A percentile compares a stretch with the other conserved stretches of the same genome.
Conservation (phyloP, 64 coral and sea anemone genomes). For the Stichodactyla mertensii region DNA sequence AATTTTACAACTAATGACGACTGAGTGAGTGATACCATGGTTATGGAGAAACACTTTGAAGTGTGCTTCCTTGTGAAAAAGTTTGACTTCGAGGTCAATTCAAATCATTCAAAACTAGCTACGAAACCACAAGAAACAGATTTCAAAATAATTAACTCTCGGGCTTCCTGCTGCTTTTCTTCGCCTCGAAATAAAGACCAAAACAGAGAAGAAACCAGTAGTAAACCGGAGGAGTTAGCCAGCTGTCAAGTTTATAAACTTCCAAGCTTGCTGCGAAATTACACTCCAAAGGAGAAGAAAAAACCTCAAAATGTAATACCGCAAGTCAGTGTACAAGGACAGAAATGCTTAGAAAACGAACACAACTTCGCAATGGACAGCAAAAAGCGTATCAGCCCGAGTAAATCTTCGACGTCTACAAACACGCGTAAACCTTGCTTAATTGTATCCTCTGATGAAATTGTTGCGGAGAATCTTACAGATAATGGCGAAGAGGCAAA, state of each 20-base stretch:
- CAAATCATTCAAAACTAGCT: background rate
- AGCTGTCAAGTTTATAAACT: background rate
- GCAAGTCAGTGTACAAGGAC: background rate
- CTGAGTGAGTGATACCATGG: background rate
- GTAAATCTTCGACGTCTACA: background rate
- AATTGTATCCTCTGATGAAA: background rate
- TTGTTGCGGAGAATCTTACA: background rate
- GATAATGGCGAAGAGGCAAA: background rate
- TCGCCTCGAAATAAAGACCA: background rate
- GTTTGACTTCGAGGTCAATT: background rate
- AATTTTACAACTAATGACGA: background rate
- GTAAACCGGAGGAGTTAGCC: background rate
- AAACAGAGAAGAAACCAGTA: background rate
- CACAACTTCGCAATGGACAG: background rate
- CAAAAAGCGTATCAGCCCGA: background rate
- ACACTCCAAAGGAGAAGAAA: background rate
- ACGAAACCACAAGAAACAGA: background rate
- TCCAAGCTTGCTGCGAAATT: background rate
- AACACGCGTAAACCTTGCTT: background rate
- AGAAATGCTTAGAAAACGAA: background rate
- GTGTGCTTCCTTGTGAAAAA: background rate
- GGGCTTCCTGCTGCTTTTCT: background rate
- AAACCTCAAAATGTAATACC: background rate
- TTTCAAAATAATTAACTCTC: background rate
- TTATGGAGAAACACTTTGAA: background rate